Conservation (phyloP, 1,140 invertebrate species). For the Anoplophora glabripennis region DNA sequence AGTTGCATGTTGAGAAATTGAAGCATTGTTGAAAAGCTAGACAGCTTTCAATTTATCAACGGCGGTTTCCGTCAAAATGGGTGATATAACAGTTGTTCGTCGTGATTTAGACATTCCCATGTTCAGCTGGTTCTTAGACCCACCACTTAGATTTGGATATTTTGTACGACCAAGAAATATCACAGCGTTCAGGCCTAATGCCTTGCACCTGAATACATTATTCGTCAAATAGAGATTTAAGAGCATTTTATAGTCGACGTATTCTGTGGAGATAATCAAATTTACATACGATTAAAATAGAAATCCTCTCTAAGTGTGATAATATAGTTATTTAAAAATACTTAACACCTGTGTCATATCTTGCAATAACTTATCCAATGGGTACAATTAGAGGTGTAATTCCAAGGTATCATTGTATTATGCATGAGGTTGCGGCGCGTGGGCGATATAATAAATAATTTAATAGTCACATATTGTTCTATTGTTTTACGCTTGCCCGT, state of each 20-base stretch:
- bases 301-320: not conserved
- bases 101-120: no score
- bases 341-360: not conserved
- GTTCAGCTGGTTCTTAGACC: no score
- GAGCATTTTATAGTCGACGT: not conserved
- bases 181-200: no score
- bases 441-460: slow-evolving; percentile 20
- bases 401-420: slow-evolving; percentile 15
- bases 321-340: not conserved
- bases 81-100: no score
- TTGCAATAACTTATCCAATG: not conserved
- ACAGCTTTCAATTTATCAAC: no score
- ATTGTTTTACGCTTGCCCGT: slow-evolving; percentile 17
- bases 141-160: no score
- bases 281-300: not conserved
- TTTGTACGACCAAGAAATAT: no score
- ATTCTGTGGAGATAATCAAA: not conserved
- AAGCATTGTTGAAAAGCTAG: no score
- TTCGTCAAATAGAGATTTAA: not conserved
- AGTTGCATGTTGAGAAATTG: no score
- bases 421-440: slow-evolving; percentile 9
- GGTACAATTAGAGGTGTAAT: slow-evolving; percentile 17
- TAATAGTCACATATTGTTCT: slow-evolving; percentile 24
- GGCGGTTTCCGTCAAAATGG: no score
- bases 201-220: no score